phyloP scores from a whole-genome alignment of 2,113 vertebrate genomes.

The Chloebia gouldiae region DNA sequence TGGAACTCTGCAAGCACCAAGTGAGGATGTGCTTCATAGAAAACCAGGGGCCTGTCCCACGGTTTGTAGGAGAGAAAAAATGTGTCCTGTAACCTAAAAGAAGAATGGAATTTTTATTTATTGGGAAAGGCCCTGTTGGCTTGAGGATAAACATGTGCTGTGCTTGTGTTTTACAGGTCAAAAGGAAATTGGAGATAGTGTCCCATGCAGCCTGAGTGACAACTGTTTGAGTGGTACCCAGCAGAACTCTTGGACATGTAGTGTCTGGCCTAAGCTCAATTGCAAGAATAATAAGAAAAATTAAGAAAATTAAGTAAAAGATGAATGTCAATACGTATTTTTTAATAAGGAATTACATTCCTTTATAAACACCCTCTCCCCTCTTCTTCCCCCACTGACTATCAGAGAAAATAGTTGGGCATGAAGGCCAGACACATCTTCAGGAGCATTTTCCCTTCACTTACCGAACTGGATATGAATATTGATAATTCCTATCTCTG shows the following conservation, averaged over 20 bases:
- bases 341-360: not conserved
- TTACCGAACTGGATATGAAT: slow-evolving; percentile 12
- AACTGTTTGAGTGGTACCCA: not conserved
- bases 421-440: not conserved
- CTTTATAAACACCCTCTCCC: not conserved
- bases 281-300: not conserved
- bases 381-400: not conserved
- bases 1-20: not conserved
- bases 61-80: not conserved
- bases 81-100: not conserved
- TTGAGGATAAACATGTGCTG: not conserved
- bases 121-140: not conserved
- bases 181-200: not conserved
- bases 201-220: not conserved
- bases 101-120: not conserved
- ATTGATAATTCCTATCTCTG: not conserved
- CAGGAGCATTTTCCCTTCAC: not conserved
- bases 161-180: not conserved
- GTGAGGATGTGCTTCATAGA: not conserved
- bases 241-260: not conserved
- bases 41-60: not conserved
- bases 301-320: not conserved
- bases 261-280: not conserved
- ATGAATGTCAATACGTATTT: not conserved
- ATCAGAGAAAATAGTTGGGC: not conserved